Evolutionary conservation across 2,797 vertebrate species (phyloP).

Genomic region (Valencia hispanica): DNA sequence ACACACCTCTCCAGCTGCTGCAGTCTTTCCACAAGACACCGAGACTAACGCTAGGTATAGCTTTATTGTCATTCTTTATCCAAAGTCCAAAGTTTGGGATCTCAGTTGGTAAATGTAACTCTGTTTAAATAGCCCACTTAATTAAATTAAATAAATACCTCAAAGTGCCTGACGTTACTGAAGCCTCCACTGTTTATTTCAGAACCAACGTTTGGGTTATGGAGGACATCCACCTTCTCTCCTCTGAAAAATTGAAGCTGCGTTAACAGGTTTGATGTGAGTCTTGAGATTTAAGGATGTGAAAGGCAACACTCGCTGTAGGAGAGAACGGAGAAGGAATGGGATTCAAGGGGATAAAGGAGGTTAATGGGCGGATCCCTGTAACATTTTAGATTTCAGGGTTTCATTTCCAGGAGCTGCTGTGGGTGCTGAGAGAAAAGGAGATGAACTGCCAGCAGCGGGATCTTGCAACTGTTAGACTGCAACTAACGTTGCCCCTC

Average conservation of each 20-base stretch:
- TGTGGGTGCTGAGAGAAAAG: slow-evolving; percentile 62
- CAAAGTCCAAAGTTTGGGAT: too few relatives aligned
- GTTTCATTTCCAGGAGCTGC: slow-evolving; percentile 55
- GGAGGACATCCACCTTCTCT: slow-evolving; percentile 15
- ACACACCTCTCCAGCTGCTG: slow-evolving; percentile 15
- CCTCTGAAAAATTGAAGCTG: slow-evolving; percentile 12
- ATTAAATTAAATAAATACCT: slow-evolving; percentile 1
- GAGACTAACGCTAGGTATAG: neutral
- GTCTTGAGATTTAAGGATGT: slow-evolving; percentile 32
- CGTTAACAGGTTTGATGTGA: slow-evolving; percentile 38
- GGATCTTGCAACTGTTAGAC: slow-evolving; percentile 38
- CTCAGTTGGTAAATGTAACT: neutral
- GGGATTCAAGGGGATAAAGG: slow-evolving; percentile 34
- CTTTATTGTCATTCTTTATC: neutral
- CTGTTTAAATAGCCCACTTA: neutral
- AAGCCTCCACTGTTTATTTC: neutral
- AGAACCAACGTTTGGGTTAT: slow-evolving; percentile 14
- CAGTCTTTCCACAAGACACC: neutral
- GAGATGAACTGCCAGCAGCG: slow-evolving; percentile 56
- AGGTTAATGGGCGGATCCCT: slow-evolving; percentile 34
- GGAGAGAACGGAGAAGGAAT: slow-evolving; percentile 34
- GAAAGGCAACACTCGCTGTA: slow-evolving; percentile 54
- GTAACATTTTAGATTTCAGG: slow-evolving; percentile 64
- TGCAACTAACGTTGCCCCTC: slow-evolving; percentile 33
- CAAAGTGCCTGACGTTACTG: neutral